phyloP scores from a whole-genome alignment of 2,888 invertebrate genomes.

The Marasmarcha lunaedactyla region DNA sequence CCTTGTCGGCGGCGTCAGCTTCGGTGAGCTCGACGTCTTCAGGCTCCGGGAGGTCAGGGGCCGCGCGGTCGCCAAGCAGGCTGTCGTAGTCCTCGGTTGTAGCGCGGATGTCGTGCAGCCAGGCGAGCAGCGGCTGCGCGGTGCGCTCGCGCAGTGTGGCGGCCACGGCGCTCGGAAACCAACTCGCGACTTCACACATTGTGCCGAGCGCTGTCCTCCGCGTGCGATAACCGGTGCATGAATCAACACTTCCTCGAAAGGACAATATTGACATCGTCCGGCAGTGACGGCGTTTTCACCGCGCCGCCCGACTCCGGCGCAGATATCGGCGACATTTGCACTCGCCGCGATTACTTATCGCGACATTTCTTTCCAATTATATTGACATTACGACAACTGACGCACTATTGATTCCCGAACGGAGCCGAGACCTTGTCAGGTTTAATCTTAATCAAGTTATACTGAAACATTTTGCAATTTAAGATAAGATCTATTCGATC shows the following conservation, averaged over 20 bases:
- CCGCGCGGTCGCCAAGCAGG: conserved; percentile 32
- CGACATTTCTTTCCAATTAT: conserved; percentile 41
- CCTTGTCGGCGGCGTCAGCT: conserved; percentile 33
- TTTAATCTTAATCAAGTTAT: too few species aligned
- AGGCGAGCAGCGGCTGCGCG: conserved; percentile 48
- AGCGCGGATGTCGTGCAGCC: conserved; percentile 47
- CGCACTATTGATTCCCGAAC: too few species aligned
- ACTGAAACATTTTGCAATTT: background rate
- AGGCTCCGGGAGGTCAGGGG: conserved; percentile 23
- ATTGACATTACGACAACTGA: background rate
- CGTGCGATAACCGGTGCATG: conserved; percentile 63
- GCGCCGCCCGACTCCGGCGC: conserved; percentile 14
- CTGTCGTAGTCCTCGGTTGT: conserved; percentile 60
- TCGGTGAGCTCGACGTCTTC: conserved; percentile 19
- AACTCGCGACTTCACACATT: conserved; percentile 60
- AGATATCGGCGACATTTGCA: conserved; percentile 55
- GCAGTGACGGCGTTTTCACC: conserved; percentile 1
- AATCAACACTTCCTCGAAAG: conserved; percentile 62
- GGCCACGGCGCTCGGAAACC: conserved; percentile 62
- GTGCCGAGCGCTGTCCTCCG: conserved; percentile 25
- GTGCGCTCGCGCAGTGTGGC: conserved; percentile 45
- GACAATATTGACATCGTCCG: conserved; percentile 29
- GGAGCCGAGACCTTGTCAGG: too few species aligned
- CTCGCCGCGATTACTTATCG: conserved; percentile 57
- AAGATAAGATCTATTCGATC: background rate